Conservation (phyloP, 2,888 invertebrate species). For the Lymantria dispar region DNA sequence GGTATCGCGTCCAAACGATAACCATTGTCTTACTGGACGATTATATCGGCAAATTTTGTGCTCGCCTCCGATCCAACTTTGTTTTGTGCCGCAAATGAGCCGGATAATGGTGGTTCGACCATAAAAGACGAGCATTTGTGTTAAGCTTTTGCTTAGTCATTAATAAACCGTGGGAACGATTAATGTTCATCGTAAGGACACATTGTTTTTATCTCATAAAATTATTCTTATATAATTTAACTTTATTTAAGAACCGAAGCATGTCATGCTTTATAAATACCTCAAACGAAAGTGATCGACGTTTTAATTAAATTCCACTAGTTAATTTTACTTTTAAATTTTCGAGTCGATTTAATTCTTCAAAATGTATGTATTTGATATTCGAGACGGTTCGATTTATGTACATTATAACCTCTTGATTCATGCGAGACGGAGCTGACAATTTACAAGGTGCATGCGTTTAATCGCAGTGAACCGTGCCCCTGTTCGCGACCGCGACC, state of each 20-base stretch:
- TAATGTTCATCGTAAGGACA: constrained; percentile 26
- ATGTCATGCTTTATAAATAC: too few relatives aligned
- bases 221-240: neutral
- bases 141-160: constrained; percentile 75
- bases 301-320: too few relatives aligned
- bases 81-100: constrained; percentile 79
- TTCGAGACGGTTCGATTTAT: constrained; percentile 18
- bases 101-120: constrained; percentile 63
- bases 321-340: too few relatives aligned
- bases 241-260: too few relatives aligned
- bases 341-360: too few relatives aligned
- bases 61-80: constrained; percentile 70
- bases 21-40: constrained; percentile 73
- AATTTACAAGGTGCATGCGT: constrained; percentile 47
- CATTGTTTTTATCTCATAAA: constrained; percentile 22
- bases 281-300: too few relatives aligned
- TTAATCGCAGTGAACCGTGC: constrained; percentile 41
- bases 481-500: constrained; percentile 53
- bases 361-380: neutral
- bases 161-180: constrained; percentile 71
- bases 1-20: constrained; percentile 70
- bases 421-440: constrained; percentile 33
- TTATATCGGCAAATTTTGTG: constrained; percentile 79
- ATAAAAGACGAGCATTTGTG: constrained; percentile 67
- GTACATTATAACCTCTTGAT: constrained; percentile 28